Percentiles rank a stretch among this genome's conserved stretches.
These are phyloP conservation scores for Cremastobaeus sp. DNA, from an alignment of 2,888 invertebrate genomes.

Conservation along the genomic window DNA sequence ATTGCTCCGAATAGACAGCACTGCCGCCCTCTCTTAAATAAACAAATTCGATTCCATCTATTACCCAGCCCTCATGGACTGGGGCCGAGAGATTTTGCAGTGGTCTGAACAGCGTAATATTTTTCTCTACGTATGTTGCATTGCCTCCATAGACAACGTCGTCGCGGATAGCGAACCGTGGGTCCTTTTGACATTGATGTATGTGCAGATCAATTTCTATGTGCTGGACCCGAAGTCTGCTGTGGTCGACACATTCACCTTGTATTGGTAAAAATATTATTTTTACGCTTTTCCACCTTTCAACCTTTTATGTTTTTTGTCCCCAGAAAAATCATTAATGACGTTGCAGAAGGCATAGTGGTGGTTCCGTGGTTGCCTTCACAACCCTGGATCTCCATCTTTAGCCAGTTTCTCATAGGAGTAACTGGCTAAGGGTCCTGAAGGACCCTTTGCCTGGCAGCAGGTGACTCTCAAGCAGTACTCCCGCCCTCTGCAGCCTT, in stretches of 20 bases:
- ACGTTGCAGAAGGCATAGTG: slow-evolving; percentile 66
- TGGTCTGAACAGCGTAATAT: slow-evolving; percentile 20
- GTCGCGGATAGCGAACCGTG: slow-evolving; percentile 60
- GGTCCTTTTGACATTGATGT: slow-evolving; percentile 24
- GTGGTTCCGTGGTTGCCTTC: slow-evolving; percentile 67
- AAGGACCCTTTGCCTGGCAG: background rate
- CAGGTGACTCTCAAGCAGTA: too few relatives aligned
- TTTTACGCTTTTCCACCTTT: slow-evolving; percentile 38
- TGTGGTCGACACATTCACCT: slow-evolving; percentile 33
- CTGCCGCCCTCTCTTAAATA: slow-evolving; percentile 2
- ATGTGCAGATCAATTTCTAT: slow-evolving; percentile 13
- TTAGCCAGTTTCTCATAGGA: slow-evolving; percentile 34
- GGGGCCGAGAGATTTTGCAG: slow-evolving; percentile 15
- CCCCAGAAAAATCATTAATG: slow-evolving; percentile 66
- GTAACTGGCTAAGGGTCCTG: slow-evolving; percentile 5
- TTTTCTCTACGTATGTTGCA: slow-evolving; percentile 67
- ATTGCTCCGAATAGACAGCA: slow-evolving; percentile 10
- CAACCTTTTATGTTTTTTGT: slow-evolving; percentile 65
- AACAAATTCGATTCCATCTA: slow-evolving; percentile 8
- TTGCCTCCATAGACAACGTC: slow-evolving; percentile 67
- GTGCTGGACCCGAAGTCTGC: slow-evolving; percentile 23
- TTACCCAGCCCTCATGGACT: background rate
- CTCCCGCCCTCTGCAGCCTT: too few relatives aligned
- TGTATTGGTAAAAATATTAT: slow-evolving; percentile 10
- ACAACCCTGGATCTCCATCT: slow-evolving; percentile 69